Percentiles rank a stretch among this genome's conserved stretches.
These are phyloP conservation scores for Antennarius maculatus DNA, from an alignment of 2,797 vertebrate species.

Conservation along the genomic window DNA sequence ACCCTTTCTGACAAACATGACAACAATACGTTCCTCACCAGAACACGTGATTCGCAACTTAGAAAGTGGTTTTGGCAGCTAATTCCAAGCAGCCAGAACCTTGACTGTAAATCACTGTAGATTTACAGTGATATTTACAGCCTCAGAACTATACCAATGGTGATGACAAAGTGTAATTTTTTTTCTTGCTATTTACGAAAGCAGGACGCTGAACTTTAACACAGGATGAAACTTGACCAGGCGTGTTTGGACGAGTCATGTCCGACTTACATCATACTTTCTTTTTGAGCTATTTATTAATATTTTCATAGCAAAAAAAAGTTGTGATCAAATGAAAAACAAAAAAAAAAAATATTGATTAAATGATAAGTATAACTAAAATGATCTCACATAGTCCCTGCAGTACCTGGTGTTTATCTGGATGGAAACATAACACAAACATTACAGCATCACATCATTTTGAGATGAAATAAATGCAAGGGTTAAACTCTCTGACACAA, in stretches of 20 bases:
- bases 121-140: background rate
- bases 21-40: background rate
- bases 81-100: no score
- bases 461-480: constrained; percentile 16
- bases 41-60: no score
- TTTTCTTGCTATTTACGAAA: constrained; percentile 1
- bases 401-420: no score
- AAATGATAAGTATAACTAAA: no score
- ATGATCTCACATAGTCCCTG: no score
- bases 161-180: background rate
- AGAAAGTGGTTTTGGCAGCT: background rate
- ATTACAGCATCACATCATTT: background rate
- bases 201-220: no score
- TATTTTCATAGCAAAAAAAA: background rate
- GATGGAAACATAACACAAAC: background rate
- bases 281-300: background rate
- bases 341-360: no score
- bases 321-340: no score
- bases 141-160: background rate
- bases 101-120: no score
- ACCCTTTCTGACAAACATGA: background rate
- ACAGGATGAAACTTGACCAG: background rate
- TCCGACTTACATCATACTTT: no score
- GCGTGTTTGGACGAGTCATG: no score
- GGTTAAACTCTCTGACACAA: constrained; percentile 42